Conservation (phyloP, 2,797 vertebrate genomes). For the Sarcophilus harrisii region DNA sequence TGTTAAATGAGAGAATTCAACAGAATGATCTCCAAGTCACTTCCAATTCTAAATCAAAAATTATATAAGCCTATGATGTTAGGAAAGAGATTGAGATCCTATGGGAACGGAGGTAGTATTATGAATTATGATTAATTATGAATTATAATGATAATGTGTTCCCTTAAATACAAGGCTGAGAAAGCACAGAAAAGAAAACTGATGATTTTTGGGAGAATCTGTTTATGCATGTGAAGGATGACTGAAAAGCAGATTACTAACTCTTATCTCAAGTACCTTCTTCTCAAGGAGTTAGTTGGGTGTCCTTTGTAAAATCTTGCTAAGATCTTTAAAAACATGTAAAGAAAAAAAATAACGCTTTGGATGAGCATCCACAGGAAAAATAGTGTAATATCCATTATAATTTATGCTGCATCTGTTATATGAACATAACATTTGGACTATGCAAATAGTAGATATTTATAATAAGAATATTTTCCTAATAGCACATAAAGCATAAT, state of each 20-base stretch:
- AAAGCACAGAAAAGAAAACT: not conserved
- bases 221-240: not conserved
- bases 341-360: not conserved
- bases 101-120: not conserved
- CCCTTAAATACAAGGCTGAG: not conserved
- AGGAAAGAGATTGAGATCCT: not conserved
- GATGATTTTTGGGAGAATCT: not conserved
- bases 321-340: not conserved
- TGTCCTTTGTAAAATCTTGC: not conserved
- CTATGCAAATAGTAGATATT: not conserved
- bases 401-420: not conserved
- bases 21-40: not conserved
- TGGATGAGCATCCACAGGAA: not conserved
- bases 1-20: not conserved
- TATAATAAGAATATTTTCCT: not conserved
- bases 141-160: not conserved
- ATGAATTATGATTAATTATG: not conserved
- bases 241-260: not conserved
- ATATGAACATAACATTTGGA: not conserved
- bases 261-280: not conserved
- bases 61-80: not conserved
- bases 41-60: not conserved
- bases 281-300: conserved; percentile 37
- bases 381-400: not conserved
- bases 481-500: not conserved